phyloP scores from a whole-genome alignment of 2,113 vertebrate genomes.

The Engystomops pustulosus region DNA sequence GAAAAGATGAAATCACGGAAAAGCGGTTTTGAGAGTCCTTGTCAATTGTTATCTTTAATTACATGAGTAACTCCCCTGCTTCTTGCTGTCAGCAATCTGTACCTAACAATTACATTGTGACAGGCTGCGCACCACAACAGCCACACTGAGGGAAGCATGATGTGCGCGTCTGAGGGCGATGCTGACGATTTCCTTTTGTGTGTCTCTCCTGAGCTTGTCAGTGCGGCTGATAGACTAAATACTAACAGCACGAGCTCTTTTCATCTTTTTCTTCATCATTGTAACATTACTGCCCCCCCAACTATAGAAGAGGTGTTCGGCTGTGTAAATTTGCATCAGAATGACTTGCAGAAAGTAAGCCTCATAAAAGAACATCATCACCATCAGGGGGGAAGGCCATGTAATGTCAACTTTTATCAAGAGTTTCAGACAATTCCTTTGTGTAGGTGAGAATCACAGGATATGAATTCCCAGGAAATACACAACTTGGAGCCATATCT shows the following conservation, averaged over 20 bases:
- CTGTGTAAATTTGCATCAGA: conserved; percentile 35
- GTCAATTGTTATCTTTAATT: conserved; percentile 56
- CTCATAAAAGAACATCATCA: background rate
- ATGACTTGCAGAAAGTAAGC: background rate
- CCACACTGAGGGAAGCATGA: conserved; percentile 14
- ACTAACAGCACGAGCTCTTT: conserved; percentile 22
- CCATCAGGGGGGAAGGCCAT: background rate
- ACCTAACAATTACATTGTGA: conserved; percentile 53
- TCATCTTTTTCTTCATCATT: conserved; percentile 11
- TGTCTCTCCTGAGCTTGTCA: conserved; percentile 29
- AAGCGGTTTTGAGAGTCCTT: conserved; percentile 10
- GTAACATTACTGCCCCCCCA: conserved; percentile 2
- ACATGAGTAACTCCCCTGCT: conserved; percentile 39
- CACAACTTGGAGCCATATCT: no score
- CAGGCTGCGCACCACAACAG: conserved; percentile 23
- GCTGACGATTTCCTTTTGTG: conserved; percentile 38
- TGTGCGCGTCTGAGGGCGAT: conserved; percentile 20
- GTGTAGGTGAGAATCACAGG: no score
- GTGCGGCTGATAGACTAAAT: conserved; percentile 41
- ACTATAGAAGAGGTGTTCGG: background rate
- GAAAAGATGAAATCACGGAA: conserved; percentile 38
- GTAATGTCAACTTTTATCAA: conserved; percentile 2
- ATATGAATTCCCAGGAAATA: no score
- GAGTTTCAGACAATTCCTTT: background rate
- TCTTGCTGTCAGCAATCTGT: conserved; percentile 42